A percentile compares a stretch with the other conserved stretches of the same genome.
phyloP scores from a whole-genome alignment of 2,888 invertebrate species.

The Bhutanitis thaidina region DNA sequence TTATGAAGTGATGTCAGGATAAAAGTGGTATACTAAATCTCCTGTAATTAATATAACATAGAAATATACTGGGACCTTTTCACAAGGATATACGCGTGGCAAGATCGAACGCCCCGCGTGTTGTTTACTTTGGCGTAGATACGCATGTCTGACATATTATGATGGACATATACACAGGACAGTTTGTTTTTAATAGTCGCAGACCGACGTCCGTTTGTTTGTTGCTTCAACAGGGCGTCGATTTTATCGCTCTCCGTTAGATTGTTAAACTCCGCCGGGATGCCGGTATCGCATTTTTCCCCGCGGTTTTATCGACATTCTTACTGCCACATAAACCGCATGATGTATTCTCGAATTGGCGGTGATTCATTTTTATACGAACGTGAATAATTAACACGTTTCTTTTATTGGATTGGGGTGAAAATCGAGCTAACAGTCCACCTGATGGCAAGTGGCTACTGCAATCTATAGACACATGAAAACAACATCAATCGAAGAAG shows the following conservation, averaged over 20 bases:
- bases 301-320: conserved; percentile 15
- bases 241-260: conserved; percentile 10
- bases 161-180: neutral
- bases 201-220: conserved; percentile 5
- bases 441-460: too few relatives aligned
- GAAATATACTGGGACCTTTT: too few relatives aligned
- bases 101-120: too few relatives aligned
- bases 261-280: conserved; percentile 4
- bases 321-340: conserved; percentile 8
- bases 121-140: too few relatives aligned
- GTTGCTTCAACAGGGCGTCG: conserved; percentile 6
- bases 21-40: too few relatives aligned
- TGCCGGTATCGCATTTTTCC: conserved; percentile 1
- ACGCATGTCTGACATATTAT: neutral
- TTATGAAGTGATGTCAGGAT: too few relatives aligned
- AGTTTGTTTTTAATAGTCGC: conserved; percentile 8
- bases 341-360: conserved; percentile 6
- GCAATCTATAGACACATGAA: too few relatives aligned
- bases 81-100: too few relatives aligned
- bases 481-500: too few relatives aligned
- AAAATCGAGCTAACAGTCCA: too few relatives aligned
- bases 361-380: conserved; percentile 6
- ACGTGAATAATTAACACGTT: conserved; percentile 13
- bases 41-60: too few relatives aligned
- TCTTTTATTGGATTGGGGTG: too few relatives aligned